Evolutionary conservation across 2,888 invertebrate genomes (phyloP).

Genomic region (Ecdyonurus torrentis): DNA sequence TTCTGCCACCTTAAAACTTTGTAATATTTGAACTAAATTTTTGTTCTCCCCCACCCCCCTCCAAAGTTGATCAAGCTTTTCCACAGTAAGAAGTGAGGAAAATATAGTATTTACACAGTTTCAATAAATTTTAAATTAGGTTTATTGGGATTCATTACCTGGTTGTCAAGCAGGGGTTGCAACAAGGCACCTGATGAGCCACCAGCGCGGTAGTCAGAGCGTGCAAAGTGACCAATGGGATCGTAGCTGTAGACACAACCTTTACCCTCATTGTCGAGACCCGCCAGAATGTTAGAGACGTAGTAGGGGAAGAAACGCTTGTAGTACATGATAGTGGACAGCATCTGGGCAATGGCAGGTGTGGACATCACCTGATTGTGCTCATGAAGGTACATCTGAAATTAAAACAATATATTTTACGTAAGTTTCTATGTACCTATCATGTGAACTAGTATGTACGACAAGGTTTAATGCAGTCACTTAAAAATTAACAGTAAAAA

Average conservation of each 20-base stretch:
- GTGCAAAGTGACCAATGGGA: conserved; percentile 90
- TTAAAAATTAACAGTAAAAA: too few species aligned
- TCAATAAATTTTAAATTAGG: background rate
- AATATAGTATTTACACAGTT: background rate
- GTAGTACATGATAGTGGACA: conserved; percentile 89
- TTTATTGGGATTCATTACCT: conserved; percentile 31
- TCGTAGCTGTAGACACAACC: conserved; percentile 95
- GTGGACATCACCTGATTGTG: conserved; percentile 88
- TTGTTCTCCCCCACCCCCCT: too few species aligned
- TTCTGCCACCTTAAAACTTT: too few species aligned
- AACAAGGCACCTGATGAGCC: conserved; percentile 82
- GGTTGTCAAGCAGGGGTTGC: conserved; percentile 92
- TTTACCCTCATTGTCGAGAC: conserved; percentile 81
- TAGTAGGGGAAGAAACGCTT: conserved; percentile 98
- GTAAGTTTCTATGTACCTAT: background rate
- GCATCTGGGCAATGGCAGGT: conserved; percentile 85
- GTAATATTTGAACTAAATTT: too few species aligned
- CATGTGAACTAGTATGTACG: background rate
- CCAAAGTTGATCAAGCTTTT: too few species aligned
- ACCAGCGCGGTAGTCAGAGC: conserved; percentile 66
- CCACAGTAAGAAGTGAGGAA: too few species aligned
- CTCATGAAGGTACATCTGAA: conserved; percentile 79
- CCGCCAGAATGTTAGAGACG: conserved; percentile 85
- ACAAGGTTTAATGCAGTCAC: too few species aligned
- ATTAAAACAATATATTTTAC: conserved; percentile 8